A percentile compares a stretch with the other conserved stretches of the same genome.
Evolutionary conservation across 2,113 vertebrate genomes (phyloP).

Genomic region (Grallaria varia): DNA sequence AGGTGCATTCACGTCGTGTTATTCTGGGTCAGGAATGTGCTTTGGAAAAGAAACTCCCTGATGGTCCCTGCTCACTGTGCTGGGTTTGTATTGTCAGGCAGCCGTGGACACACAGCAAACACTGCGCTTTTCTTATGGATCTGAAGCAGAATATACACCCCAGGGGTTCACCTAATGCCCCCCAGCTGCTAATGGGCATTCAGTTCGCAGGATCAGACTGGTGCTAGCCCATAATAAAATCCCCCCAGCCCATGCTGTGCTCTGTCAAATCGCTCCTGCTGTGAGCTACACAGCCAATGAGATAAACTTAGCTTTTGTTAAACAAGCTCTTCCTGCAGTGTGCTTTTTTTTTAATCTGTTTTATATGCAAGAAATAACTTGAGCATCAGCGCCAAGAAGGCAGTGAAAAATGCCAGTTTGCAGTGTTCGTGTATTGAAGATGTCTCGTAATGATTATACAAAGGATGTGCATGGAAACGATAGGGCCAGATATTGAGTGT

Average conservation of each 20-base stretch:
- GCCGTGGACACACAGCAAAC: background rate
- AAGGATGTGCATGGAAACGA: background rate
- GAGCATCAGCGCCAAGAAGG: background rate
- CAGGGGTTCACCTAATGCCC: background rate
- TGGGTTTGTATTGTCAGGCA: background rate
- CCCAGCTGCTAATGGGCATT: background rate
- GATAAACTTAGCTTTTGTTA: conserved; percentile 55
- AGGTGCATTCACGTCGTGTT: background rate
- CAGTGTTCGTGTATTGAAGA: background rate
- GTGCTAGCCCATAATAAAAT: conserved; percentile 1
- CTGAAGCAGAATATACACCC: background rate
- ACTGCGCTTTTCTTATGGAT: background rate
- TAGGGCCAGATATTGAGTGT: background rate
- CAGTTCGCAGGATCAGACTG: background rate
- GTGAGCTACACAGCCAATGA: conserved; percentile 31
- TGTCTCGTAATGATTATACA: background rate
- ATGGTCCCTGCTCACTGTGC: background rate
- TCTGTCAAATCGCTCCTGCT: conserved; percentile 14
- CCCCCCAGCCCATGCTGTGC: background rate
- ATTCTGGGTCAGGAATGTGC: background rate
- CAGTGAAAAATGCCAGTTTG: background rate
- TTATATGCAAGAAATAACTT: conserved; percentile 42
- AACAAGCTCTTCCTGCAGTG: background rate
- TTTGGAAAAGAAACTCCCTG: background rate
- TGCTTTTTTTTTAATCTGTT: background rate